phyloP scores from a whole-genome alignment of 2,797 vertebrate species.

The Urocyon cinereoargenteus region DNA sequence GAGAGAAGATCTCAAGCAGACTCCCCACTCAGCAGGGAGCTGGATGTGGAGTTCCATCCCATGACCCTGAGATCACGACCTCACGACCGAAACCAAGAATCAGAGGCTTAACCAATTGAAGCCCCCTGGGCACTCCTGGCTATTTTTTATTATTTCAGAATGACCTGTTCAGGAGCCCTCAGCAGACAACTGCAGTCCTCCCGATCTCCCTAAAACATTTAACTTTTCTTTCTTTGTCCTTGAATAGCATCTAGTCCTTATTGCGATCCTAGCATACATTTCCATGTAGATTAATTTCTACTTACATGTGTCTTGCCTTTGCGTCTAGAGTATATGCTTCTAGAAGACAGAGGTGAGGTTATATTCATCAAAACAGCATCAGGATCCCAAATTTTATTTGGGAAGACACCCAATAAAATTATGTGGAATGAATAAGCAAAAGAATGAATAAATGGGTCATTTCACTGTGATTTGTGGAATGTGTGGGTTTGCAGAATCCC shows the following conservation, averaged over 20 bases:
- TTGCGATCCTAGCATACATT: background rate
- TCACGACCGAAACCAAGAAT: background rate
- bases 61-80: background rate
- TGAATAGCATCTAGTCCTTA: background rate
- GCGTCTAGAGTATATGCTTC: background rate
- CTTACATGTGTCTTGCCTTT: background rate
- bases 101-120: background rate
- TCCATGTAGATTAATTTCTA: background rate
- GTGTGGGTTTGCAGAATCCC: background rate
- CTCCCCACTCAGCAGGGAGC: background rate
- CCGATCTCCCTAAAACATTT: rapidly evolving
- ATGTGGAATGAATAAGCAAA: background rate
- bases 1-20: background rate
- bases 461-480: conserved; percentile 1
- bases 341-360: background rate
- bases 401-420: background rate
- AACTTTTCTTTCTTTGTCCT: background rate
- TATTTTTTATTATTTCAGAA: background rate
- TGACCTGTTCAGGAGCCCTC: background rate
- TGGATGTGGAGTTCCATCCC: background rate
- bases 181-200: background rate
- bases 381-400: background rate
- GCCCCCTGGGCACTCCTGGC: background rate
- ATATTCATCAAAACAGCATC: background rate
- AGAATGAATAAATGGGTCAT: background rate